phyloP scores from a whole-genome alignment of 2,113 vertebrate genomes.

The Bufo gargarizans region DNA sequence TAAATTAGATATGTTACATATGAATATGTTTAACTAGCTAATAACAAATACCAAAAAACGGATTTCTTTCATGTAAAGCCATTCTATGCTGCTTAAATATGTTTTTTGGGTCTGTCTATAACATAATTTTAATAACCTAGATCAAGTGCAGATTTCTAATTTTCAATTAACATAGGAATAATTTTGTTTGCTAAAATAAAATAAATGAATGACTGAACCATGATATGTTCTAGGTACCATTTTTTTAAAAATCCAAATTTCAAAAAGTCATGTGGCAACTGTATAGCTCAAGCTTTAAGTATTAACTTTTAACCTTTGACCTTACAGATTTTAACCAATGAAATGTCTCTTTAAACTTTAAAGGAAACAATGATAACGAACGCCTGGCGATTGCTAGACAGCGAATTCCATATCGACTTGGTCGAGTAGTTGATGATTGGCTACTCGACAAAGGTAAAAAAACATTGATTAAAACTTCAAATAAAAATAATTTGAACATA shows the following conservation, averaged over 20 bases:
- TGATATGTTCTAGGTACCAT: conserved; percentile 91
- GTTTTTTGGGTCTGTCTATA: conserved; percentile 91
- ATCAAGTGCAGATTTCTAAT: conserved; percentile 91
- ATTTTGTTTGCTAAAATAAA: conserved; percentile 98
- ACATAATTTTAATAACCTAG: conserved; percentile 93
- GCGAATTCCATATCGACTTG: conserved; percentile 99
- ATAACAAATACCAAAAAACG: conserved; percentile 90
- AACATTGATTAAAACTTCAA: conserved; percentile 99
- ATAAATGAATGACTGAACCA: conserved; percentile 92
- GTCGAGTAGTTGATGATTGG: conserved; percentile 99
- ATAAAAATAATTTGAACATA: conserved; percentile 99
- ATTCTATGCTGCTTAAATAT: conserved; percentile 90
- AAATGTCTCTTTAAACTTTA: conserved; percentile 99
- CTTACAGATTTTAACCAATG: conserved; percentile 99
- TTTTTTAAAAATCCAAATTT: conserved; percentile 95
- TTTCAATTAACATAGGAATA: conserved; percentile 96
- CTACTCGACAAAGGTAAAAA: conserved; percentile 99
- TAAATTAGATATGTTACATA: conserved; percentile 88
- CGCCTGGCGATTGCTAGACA: conserved; percentile 99
- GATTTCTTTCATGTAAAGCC: conserved; percentile 86
- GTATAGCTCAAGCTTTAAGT: conserved; percentile 96
- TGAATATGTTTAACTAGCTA: conserved; percentile 96
- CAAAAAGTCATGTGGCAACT: conserved; percentile 94
- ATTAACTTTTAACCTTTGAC: conserved; percentile 99
- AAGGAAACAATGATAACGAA: conserved; percentile 99